phyloP scores from a whole-genome alignment of 2,113 vertebrate species.

The Arvicanthis niloticus region DNA sequence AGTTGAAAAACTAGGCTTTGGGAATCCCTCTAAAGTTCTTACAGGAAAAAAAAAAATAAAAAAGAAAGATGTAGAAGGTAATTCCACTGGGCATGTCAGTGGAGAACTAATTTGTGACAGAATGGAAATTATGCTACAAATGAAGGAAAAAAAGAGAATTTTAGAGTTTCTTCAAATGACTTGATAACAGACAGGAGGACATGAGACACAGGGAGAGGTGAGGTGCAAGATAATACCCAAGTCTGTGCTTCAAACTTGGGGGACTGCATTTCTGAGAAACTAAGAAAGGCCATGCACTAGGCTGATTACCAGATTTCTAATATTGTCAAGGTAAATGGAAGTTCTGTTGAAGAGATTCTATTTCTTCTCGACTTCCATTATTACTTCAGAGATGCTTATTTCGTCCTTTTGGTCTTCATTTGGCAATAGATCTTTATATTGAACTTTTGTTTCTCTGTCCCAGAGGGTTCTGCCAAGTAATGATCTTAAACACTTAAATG shows the following conservation, averaged over 20 bases:
- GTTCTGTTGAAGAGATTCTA: constrained; percentile 23
- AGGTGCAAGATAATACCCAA: neutral
- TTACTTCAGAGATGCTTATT: constrained; percentile 54
- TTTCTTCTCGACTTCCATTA: constrained; percentile 53
- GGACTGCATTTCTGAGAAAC: neutral
- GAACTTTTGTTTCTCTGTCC: constrained; percentile 57
- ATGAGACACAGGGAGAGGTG: neutral
- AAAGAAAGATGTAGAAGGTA: constrained; percentile 7
- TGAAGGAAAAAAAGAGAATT: neutral
- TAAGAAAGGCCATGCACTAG: constrained; percentile 22
- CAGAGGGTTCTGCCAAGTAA: constrained; percentile 65
- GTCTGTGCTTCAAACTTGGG: neutral
- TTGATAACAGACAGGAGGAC: neutral
- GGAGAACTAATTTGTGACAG: neutral
- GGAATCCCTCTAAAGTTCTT: neutral
- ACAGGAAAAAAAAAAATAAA: neutral
- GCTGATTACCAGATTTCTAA: neutral
- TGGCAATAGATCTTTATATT: constrained; percentile 60
- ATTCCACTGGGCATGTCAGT: neutral
- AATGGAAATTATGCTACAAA: neutral
- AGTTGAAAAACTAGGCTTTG: constrained; percentile 32
- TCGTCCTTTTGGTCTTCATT: constrained; percentile 58
- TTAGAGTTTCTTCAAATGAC: constrained; percentile 43
- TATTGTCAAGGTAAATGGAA: constrained; percentile 26
- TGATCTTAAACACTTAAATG: constrained; percentile 63